These are phyloP conservation scores for Forbesichthys agassizii DNA, from an alignment of 2,113 vertebrate species.

Conservation along the genomic window DNA sequence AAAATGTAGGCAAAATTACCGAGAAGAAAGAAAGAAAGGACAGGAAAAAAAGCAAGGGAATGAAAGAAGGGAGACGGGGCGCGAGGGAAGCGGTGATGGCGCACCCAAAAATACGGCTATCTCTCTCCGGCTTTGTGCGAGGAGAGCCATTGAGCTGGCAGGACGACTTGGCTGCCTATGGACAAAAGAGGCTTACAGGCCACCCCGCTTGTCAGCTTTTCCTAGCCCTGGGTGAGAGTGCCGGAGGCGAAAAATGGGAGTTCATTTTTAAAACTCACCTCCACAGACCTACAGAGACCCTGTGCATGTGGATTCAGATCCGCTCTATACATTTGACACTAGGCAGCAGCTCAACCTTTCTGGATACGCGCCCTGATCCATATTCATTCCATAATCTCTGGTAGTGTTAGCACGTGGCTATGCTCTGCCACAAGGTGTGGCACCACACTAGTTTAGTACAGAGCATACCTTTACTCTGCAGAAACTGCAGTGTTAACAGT, in stretches of 20 bases:
- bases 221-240: constrained; percentile 34
- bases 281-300: constrained; percentile 43
- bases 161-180: constrained; percentile 68
- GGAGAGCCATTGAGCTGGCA: constrained; percentile 66
- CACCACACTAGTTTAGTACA: constrained; percentile 4
- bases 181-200: constrained; percentile 70
- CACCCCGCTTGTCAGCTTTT: constrained; percentile 64
- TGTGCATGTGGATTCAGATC: constrained; percentile 48
- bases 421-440: constrained; percentile 1
- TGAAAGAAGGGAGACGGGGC: constrained; percentile 27
- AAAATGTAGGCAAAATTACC: background rate
- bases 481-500: constrained; percentile 70
- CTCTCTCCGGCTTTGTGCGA: constrained; percentile 67
- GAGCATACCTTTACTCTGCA: constrained; percentile 42
- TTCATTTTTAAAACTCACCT: constrained; percentile 45
- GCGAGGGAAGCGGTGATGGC: constrained; percentile 51
- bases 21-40: background rate
- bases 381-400: constrained; percentile 51
- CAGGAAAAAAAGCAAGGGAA: constrained; percentile 1
- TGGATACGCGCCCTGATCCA: constrained; percentile 49
- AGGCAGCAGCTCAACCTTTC: constrained; percentile 35
- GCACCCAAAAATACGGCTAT: constrained; percentile 51
- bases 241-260: constrained; percentile 48
- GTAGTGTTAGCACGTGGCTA: constrained; percentile 20
- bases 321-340: constrained; percentile 33